Base-by-base conservation (phyloP, 1,140 invertebrate species). In the Zaprionus ghesquierei region DNA sequence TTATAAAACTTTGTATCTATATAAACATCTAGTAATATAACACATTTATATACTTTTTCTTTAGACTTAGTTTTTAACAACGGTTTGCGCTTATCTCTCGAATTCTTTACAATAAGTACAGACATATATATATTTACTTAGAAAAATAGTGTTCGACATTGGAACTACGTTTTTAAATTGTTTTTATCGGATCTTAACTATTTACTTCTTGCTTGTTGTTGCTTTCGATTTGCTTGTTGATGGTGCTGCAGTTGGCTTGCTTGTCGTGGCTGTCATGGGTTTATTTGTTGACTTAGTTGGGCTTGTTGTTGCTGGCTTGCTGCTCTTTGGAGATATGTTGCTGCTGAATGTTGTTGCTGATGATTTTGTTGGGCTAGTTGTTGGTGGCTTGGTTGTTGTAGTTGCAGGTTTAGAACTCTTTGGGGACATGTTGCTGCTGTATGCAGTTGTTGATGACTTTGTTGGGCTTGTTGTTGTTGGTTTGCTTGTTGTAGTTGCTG, bases 121-220 rank as follows among this genome's bases (percentile, higher is more conserved):
- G n/a, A 41, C 35, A n/a, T n/a, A 38, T 62, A 68, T 66, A 72
- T 73, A 84, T 54, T 54, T 75, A 46, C 78, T 86, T 86, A 86
- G 65, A 86, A 85, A 85, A 85, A 85, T 85, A 85, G 62, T 69
- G 61, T 69, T 85, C 63, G 54, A 64, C 79, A 77, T 68, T 58
- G 59, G 68, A 82, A 72, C 60, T 64, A 58, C 18, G 20, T 55
- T 58, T 53, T 53, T 18, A 70, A 59, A 41, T 29, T n/a, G n/a
- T 31, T 20, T 31, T 54, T 65, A 15, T 50, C 44, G 23, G 23
- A 27, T 29, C 20, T 12, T 29, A 9, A 0, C 20, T n/a, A 33
- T 12, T 65, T 81, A 81, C 31, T 81, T 81, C 20, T 81, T 86
- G 70, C n/a, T n/a, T n/a, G 50, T 44, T 41, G 78, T 6, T 49